Evolutionary conservation across 2,797 vertebrate genomes (phyloP).

Genomic region (Pterois miles): DNA sequence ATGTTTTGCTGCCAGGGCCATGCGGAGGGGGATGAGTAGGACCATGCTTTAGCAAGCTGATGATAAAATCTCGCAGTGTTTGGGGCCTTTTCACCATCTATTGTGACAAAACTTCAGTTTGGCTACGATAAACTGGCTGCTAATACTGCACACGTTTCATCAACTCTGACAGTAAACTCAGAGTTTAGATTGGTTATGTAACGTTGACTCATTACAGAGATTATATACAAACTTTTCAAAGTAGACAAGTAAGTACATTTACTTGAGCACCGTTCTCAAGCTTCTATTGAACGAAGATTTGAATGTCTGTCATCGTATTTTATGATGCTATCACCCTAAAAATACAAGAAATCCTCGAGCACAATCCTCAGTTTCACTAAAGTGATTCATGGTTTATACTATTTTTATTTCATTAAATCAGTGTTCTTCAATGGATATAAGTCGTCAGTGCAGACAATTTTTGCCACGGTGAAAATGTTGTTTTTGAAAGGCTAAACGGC

Average conservation of each 20-base stretch:
- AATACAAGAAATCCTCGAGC: background rate
- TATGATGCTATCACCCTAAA: background rate
- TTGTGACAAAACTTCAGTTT: slow-evolving; percentile 26
- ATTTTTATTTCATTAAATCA: background rate
- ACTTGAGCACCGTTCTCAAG: background rate
- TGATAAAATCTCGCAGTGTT: slow-evolving; percentile 22
- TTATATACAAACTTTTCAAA: background rate
- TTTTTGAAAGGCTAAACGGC: no score
- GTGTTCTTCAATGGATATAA: background rate
- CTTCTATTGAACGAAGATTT: background rate
- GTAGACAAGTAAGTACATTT: background rate
- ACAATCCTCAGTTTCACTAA: background rate
- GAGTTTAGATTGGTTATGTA: background rate
- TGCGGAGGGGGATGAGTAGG: slow-evolving; percentile 22
- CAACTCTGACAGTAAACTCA: background rate
- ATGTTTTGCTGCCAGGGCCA: slow-evolving; percentile 57
- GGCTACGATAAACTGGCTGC: background rate
- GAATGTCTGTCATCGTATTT: background rate
- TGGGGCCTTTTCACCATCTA: background rate
- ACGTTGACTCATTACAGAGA: background rate
- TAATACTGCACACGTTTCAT: background rate
- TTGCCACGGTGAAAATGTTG: no score
- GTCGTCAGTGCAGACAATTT: no score
- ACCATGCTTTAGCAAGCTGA: slow-evolving; percentile 31
- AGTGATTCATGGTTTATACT: background rate